Evolutionary conservation across 2,797 vertebrate species (phyloP), one percentile per base, ranked within the genome.

Genomic region (Moxostoma hubbsi): DNA sequence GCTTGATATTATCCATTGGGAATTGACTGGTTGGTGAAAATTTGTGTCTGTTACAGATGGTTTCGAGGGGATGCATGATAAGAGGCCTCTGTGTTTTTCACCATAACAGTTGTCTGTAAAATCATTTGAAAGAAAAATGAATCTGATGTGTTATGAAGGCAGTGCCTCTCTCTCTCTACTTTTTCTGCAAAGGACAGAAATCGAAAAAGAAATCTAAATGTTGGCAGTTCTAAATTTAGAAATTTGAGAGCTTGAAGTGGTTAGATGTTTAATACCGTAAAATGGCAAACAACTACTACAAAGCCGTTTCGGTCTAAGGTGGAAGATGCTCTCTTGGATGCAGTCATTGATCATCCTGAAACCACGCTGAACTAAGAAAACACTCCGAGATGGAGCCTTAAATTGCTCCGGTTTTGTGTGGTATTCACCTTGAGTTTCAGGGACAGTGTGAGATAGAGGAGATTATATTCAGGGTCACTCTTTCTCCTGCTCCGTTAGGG

Each of bases 381-480:
- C 58, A 61, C 71, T 72, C 15, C 1, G 9, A 43, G 5, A 13
- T 49, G 74, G 5, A n/a, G 11, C 13, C 5, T 15, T 10, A 67
- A 50, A 54, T 73, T 67, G 24, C 24, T 9, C 0, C 1, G 36
- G 9, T 66, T 7, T 45, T 10, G n/a, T 18, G 16, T 3, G 4
- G 46, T 12, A 55, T 77, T 68, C 54, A 47, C 55, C 62, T 54
- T 68, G 68, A 12, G 55, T 13, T 47, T 73, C 45, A 57, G 78
- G 69, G 77, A 72, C 47, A 11, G 24, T 61, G 54, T 61, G 74
- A 64, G 36, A 77, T 45, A 45, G 80, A 84, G 45, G 10, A 24
- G 74, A 65, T 49, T 66, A 63, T 67, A 71, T 65, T 61, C 58
- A 77, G 79, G 71, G 51, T 77, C 75, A 55, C 67, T 70, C 47